phyloP scores from a whole-genome alignment of 2,888 invertebrate genomes.

The Polietes domitor region DNA sequence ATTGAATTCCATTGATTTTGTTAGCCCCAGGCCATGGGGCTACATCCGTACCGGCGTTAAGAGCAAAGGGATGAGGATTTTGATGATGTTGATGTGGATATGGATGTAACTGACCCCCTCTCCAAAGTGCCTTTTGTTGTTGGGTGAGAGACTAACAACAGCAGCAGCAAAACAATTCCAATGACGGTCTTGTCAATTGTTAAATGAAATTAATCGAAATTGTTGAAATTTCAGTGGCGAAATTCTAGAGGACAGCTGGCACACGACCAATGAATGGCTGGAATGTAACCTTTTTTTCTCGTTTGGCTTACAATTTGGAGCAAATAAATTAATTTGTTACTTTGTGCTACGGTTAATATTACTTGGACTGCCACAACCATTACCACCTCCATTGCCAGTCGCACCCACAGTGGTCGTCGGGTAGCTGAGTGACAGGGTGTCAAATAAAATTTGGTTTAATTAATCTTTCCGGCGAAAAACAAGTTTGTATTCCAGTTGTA shows the following conservation, averaged over 20 bases:
- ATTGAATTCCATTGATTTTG: slow-evolving; percentile 55
- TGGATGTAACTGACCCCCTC: no score
- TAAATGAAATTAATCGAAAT: slow-evolving; percentile 57
- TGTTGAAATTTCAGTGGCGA: slow-evolving; percentile 36
- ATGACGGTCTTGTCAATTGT: slow-evolving; percentile 42
- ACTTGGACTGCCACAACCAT: background rate
- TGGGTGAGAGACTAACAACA: background rate
- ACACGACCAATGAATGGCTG: background rate
- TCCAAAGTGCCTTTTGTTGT: background rate
- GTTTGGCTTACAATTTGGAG: background rate
- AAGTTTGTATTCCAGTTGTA: slow-evolving; percentile 1
- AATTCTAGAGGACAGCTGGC: background rate
- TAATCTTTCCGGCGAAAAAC: slow-evolving; percentile 37
- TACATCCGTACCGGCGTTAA: no score
- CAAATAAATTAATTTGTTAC: slow-evolving; percentile 56
- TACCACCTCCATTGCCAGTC: background rate
- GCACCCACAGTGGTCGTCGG: background rate
- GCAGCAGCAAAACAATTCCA: no score
- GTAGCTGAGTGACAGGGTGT: background rate
- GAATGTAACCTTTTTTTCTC: slow-evolving; percentile 27
- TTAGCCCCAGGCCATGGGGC: background rate
- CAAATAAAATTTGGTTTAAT: slow-evolving; percentile 36
- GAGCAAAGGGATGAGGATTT: no score
- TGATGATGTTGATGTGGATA: no score
- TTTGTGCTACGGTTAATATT: slow-evolving; percentile 36